Conservation (phyloP, 2,113 vertebrate genomes). For the Crotalus viridis region DNA sequence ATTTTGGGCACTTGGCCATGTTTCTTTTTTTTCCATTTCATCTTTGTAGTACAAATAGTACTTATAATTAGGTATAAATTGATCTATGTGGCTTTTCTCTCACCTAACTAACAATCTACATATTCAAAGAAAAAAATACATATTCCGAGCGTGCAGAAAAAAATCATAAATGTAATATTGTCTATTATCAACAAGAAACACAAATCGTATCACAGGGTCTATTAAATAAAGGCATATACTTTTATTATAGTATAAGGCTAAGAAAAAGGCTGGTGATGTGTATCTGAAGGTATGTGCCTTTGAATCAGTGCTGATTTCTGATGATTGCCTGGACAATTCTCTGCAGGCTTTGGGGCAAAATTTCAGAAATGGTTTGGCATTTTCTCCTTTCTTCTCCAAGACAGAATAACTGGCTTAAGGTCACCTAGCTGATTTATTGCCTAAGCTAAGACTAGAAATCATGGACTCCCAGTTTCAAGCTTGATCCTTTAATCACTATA, state of each 20-base stretch:
- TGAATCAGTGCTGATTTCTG: neutral
- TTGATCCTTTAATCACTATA: neutral
- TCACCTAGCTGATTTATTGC: neutral
- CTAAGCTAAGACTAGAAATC: neutral
- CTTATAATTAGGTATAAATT: conserved; percentile 8
- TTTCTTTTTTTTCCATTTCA: neutral
- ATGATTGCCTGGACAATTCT: neutral
- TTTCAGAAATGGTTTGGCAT: neutral
- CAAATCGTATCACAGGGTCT: neutral
- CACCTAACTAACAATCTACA: neutral
- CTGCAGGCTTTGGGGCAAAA: neutral
- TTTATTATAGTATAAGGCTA: neutral
- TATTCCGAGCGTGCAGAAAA: neutral
- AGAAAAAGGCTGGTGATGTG: neutral
- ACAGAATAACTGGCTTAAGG: neutral
- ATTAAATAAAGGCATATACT: neutral
- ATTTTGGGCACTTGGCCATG: neutral
- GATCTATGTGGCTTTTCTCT: conserved; percentile 1
- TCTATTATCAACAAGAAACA: conserved; percentile 23
- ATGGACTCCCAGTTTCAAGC: neutral
- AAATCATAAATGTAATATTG: conserved; percentile 32
- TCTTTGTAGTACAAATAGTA: neutral
- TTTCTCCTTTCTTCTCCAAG: neutral
- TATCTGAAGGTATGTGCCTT: neutral
- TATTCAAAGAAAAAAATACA: neutral